Percentiles rank a stretch among this genome's conserved stretches.
phyloP scores from a whole-genome alignment of 2,888 invertebrate genomes.

The Agrilus mali region DNA sequence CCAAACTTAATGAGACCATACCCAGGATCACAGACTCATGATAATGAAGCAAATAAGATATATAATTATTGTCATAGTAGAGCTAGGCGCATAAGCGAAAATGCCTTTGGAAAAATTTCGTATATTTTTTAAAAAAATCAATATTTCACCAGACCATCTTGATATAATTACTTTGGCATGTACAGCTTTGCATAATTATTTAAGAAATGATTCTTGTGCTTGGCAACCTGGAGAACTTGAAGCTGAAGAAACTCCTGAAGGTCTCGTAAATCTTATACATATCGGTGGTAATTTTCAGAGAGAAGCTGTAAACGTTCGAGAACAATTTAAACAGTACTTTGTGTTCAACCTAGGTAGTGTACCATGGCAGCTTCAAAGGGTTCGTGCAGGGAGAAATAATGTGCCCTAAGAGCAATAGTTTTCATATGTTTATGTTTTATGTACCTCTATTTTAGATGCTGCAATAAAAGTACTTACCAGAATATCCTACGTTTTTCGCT shows the following conservation, averaged over 20 bases:
- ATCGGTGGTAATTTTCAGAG: conserved; percentile 1
- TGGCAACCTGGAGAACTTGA: conserved; percentile 2
- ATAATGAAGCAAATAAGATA: background rate
- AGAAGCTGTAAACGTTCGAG: conserved; percentile 2
- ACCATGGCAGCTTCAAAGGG: conserved; percentile 5
- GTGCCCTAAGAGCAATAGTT: no score
- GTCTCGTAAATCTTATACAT: background rate
- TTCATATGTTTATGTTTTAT: no score
- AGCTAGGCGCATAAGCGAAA: conserved; percentile 1
- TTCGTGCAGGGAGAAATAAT: conserved; percentile 3
- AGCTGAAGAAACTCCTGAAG: background rate
- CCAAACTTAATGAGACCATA: no score
- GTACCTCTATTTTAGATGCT: no score
- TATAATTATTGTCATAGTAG: conserved; percentile 1
- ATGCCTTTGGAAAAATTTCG: conserved; percentile 1
- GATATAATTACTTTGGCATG: background rate
- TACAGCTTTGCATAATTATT: conserved; percentile 5
- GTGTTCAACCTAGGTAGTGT: conserved; percentile 2
- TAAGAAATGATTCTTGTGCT: conserved; percentile 4
- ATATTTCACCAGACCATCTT: conserved; percentile 1
- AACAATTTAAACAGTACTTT: conserved; percentile 2
- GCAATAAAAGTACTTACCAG: conserved; percentile 3
- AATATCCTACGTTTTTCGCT: conserved; percentile 3
- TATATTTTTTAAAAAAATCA: background rate
- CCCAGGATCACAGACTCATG: background rate